A percentile compares a stretch with the other conserved stretches of the same genome.
Conservation (phyloP, 2,797 vertebrate species). For the Phrynocephalus guinanensis region DNA sequence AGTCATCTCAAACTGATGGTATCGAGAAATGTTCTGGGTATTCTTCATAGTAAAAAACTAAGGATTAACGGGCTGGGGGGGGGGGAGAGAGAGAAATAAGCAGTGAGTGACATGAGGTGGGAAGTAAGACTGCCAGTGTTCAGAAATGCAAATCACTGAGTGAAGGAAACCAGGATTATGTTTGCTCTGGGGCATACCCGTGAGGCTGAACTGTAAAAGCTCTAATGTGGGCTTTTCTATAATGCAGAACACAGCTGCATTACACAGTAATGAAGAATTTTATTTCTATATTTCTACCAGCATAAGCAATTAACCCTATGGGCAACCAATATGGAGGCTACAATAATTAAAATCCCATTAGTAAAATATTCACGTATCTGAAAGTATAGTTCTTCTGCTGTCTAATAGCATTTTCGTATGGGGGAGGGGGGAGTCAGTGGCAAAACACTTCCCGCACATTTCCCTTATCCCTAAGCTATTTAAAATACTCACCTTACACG, state of each 20-base stretch:
- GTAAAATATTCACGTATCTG: neutral
- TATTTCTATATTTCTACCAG: neutral
- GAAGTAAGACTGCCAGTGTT: neutral
- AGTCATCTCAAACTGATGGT: too few species aligned
- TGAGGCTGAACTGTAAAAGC: neutral
- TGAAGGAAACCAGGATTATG: neutral
- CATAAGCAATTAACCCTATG: neutral
- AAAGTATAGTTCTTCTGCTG: neutral
- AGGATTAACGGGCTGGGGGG: too few species aligned
- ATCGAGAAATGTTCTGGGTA: too few species aligned
- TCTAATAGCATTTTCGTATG: neutral
- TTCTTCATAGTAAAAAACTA: neutral
- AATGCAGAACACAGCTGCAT: neutral
- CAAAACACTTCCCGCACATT: neutral
- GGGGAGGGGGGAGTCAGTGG: neutral
- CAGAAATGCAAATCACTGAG: neutral
- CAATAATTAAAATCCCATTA: neutral
- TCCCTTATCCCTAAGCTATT: neutral
- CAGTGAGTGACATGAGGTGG: too few species aligned
- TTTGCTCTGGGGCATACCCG: neutral
- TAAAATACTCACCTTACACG: neutral
- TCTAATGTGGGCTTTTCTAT: neutral
- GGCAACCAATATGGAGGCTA: neutral
- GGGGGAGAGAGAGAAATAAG: neutral
- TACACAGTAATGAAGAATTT: neutral